A percentile compares a stretch with the other conserved stretches of the same genome.
phyloP scores from a whole-genome alignment of 2,888 invertebrate genomes.

The Mythimna lalbum region DNA sequence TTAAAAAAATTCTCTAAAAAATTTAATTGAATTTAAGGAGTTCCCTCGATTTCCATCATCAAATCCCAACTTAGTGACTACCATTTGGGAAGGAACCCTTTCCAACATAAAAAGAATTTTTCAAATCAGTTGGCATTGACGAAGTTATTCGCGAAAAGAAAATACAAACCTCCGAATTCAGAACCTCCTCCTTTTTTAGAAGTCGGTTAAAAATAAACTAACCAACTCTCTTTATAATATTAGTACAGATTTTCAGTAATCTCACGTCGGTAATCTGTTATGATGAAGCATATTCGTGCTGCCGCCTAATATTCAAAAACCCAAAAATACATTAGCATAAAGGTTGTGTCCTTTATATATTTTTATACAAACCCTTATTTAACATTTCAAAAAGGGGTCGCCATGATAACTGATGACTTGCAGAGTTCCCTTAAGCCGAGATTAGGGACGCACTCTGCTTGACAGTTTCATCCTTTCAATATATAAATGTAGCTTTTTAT shows the following conservation, averaged over 20 bases:
- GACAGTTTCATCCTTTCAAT: constrained; percentile 67
- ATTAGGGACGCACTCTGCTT: constrained; percentile 63
- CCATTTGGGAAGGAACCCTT: too few species aligned
- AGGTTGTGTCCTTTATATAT: constrained; percentile 52
- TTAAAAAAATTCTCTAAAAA: too few species aligned
- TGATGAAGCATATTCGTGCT: constrained; percentile 38
- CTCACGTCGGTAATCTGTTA: constrained; percentile 24
- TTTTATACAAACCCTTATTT: constrained; percentile 55
- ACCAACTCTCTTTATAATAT: too few species aligned
- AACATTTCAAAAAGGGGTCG: constrained; percentile 55
- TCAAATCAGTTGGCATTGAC: too few species aligned
- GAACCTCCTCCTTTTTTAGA: too few species aligned
- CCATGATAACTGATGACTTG: constrained; percentile 62
- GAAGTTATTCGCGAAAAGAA: too few species aligned
- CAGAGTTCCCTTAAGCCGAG: constrained; percentile 61
- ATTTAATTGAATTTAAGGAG: too few species aligned
- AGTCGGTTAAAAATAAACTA: too few species aligned
- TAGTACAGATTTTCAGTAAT: constrained; percentile 2
- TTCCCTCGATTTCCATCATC: too few species aligned
- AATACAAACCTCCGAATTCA: too few species aligned
- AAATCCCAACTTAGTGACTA: too few species aligned
- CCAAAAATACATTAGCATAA: constrained; percentile 56
- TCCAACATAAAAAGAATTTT: too few species aligned
- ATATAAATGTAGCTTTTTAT: constrained; percentile 55
- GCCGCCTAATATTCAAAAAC: constrained; percentile 35